Evolutionary conservation across 2,113 vertebrate genomes (phyloP).

Genomic region (Siphamia tubifer): DNA sequence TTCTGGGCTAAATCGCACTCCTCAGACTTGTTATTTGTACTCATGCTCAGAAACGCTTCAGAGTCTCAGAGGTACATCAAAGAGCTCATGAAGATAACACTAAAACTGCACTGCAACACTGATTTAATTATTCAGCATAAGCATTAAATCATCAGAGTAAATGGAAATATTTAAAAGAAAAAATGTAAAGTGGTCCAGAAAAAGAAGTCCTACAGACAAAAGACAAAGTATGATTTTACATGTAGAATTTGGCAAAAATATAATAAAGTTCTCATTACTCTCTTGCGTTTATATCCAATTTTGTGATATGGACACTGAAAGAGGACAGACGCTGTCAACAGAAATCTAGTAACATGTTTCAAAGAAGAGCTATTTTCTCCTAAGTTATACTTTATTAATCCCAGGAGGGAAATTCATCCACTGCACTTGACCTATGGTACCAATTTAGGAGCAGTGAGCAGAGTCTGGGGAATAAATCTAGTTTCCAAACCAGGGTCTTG

Average conservation of each 20-base stretch:
- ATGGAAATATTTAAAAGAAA: background rate
- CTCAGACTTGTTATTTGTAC: background rate
- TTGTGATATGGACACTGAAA: background rate
- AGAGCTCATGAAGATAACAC: background rate
- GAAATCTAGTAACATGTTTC: background rate
- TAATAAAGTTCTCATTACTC: background rate
- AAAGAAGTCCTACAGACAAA: too few species aligned
- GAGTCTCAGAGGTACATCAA: background rate
- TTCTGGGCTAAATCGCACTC: conserved; percentile 31
- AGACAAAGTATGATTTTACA: too few species aligned
- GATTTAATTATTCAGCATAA: background rate
- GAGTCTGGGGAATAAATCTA: background rate
- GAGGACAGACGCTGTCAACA: background rate
- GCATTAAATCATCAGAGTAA: background rate
- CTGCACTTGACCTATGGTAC: background rate
- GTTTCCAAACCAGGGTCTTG: background rate
- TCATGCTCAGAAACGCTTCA: background rate
- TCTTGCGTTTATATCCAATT: background rate
- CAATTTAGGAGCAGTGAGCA: conserved; percentile 11
- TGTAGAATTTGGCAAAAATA: background rate
- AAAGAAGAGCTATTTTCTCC: background rate
- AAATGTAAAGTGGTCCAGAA: background rate
- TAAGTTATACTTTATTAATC: background rate
- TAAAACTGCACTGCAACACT: background rate
- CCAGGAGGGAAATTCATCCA: background rate